Conservation (phyloP, 2,888 invertebrate species). For the Lasioglossum malachurum region DNA sequence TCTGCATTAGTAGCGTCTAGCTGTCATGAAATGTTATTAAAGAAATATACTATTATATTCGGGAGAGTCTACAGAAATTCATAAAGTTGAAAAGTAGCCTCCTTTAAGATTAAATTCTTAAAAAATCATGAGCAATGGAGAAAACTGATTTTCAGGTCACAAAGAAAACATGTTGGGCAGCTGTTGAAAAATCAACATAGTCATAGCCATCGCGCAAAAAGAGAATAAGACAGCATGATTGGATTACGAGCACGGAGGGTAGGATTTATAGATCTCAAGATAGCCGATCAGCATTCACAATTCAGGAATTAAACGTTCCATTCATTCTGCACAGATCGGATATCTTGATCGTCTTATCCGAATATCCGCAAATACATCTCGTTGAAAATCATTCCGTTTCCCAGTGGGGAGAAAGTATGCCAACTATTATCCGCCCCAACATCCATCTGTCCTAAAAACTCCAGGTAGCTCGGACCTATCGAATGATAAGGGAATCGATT, state of each 20-base stretch:
- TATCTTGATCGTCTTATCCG: constrained; percentile 18
- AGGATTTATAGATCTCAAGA: constrained; percentile 23
- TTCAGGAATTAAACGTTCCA: constrained; percentile 38
- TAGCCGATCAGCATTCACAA: constrained; percentile 8
- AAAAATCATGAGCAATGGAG: neutral
- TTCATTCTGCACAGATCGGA: constrained; percentile 34
- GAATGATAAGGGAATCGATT: constrained; percentile 77
- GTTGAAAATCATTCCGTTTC: neutral
- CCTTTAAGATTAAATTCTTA: too few species aligned
- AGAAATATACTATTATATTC: too few species aligned
- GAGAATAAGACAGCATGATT: constrained; percentile 18
- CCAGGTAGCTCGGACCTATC: constrained; percentile 64
- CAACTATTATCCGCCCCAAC: constrained; percentile 8
- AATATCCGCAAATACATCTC: constrained; percentile 17
- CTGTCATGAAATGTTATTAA: too few species aligned
- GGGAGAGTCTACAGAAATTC: too few species aligned
- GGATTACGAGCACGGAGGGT: constrained; percentile 3
- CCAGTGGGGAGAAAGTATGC: constrained; percentile 26
- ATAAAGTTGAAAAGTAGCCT: too few species aligned
- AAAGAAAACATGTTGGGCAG: neutral
- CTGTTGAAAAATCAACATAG: constrained; percentile 5
- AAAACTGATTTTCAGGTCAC: neutral
- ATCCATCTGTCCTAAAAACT: constrained; percentile 18
- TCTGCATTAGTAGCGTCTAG: too few species aligned
- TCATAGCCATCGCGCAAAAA: neutral